Evolutionary conservation across 92 coral and sea anemone genomes (phyloP).

Genomic region (Chrysogorgia sp.): DNA sequence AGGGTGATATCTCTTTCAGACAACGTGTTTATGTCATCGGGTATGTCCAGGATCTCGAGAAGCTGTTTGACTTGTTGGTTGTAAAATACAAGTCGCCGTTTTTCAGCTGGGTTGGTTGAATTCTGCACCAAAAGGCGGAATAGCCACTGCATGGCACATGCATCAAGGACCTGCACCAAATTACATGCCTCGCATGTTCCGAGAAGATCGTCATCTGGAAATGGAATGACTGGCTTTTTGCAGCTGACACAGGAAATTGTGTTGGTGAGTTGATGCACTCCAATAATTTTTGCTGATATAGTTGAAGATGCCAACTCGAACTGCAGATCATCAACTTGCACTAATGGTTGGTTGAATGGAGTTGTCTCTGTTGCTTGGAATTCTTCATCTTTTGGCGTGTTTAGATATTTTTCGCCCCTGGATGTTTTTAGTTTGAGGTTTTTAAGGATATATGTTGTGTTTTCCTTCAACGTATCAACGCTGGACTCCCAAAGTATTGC

Average conservation of each 20-base stretch:
- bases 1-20: too few species aligned
- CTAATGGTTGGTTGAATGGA: too few species aligned
- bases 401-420: too few species aligned
- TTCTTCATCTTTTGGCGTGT: too few species aligned
- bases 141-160: slow-evolving; percentile 56
- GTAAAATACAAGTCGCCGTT: slow-evolving; percentile 43
- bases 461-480: too few species aligned
- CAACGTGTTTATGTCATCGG: slow-evolving; percentile 1
- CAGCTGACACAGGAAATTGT: slow-evolving; percentile 53
- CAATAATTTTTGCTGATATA: slow-evolving; percentile 64
- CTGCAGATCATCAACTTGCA: slow-evolving; percentile 35
- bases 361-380: too few species aligned
- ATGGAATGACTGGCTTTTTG: slow-evolving; percentile 50
- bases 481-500: too few species aligned
- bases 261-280: slow-evolving; percentile 55
- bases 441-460: too few species aligned
- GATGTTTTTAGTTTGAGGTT: too few species aligned
- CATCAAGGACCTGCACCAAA: slow-evolving; percentile 38
- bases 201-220: slow-evolving; percentile 46
- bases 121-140: slow-evolving; percentile 52
- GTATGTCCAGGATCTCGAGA: slow-evolving; percentile 19
- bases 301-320: slow-evolving; percentile 47
- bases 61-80: slow-evolving; percentile 62
- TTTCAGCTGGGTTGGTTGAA: slow-evolving; percentile 49
- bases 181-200: slow-evolving; percentile 57